phyloP scores from a whole-genome alignment of 2,888 invertebrate genomes.

The Dinocampus coccinellae region DNA sequence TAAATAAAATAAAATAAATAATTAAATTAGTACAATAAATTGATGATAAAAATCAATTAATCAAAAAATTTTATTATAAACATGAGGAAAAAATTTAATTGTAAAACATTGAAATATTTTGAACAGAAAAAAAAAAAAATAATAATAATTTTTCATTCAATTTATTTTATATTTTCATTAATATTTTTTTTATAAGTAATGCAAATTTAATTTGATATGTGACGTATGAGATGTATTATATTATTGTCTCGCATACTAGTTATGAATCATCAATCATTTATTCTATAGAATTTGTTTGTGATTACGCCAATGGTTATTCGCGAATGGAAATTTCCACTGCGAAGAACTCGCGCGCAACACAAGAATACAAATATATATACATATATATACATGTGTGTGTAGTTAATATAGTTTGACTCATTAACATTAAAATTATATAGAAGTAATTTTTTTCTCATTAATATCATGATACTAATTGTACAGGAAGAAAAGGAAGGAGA shows the following conservation, averaged over 20 bases:
- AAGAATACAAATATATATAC: conserved; percentile 41
- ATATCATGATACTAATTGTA: background rate
- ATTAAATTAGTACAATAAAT: background rate
- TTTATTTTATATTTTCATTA: background rate
- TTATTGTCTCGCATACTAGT: background rate
- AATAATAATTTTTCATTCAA: background rate
- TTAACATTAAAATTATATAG: conserved; percentile 51
- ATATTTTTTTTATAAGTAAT: background rate
- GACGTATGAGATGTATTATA: background rate
- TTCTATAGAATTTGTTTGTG: conserved; percentile 22
- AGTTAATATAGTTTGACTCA: conserved; percentile 49
- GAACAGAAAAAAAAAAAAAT: background rate
- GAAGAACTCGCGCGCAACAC: conserved; percentile 43
- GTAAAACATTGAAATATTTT: no score
- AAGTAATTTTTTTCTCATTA: background rate
- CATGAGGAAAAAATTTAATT: no score
- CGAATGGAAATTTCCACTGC: conserved; percentile 64
- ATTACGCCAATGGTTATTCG: conserved; percentile 62
- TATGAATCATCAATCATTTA: background rate
- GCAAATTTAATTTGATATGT: background rate
- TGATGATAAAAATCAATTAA: background rate
- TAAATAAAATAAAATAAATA: background rate
- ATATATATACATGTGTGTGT: background rate
- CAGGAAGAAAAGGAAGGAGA: background rate
- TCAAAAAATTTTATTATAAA: no score